Evolutionary conservation across 2,888 invertebrate species (phyloP).

Genomic region (Lamproptera curius): DNA sequence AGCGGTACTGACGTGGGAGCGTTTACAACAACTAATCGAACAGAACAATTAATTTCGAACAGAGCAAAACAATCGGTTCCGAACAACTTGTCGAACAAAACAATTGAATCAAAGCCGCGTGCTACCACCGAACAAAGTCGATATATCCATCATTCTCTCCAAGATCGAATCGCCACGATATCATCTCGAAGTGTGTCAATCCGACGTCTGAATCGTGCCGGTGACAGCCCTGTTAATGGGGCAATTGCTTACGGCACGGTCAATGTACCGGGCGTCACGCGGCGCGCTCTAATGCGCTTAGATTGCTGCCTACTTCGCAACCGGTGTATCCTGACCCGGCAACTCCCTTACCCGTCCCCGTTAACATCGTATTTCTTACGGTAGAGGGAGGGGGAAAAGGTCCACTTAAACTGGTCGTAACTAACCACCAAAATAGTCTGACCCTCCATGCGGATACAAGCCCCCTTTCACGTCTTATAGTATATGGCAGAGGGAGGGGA

Average conservation of each 20-base stretch:
- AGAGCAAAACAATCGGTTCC: too few species aligned
- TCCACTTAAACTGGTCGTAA: constrained; percentile 32
- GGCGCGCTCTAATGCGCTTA: constrained; percentile 71
- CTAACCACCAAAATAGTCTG: not conserved
- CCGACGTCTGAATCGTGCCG: constrained; percentile 27
- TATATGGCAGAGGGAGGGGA: too few species aligned
- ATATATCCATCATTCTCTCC: too few species aligned
- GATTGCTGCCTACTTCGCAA: constrained; percentile 62
- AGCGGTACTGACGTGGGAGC: too few species aligned
- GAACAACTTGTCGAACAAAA: too few species aligned
- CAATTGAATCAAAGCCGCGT: too few species aligned
- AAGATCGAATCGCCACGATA: too few species aligned
- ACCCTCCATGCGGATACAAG: constrained; percentile 33
- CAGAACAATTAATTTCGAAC: too few species aligned
- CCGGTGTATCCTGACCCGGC: constrained; percentile 43
- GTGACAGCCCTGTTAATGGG: constrained; percentile 61
- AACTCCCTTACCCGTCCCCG: constrained; percentile 19
- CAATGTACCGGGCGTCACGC: constrained; percentile 71
- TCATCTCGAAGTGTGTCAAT: constrained; percentile 13
- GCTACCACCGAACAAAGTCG: too few species aligned
- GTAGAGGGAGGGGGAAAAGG: constrained; percentile 30
- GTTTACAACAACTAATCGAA: too few species aligned
- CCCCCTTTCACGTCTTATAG: constrained; percentile 16
- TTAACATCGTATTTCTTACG: not conserved
- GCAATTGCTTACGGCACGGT: constrained; percentile 64